Evolutionary conservation across 23 tunicate species (phyloP).

Genomic region (Oikopleura dioica): DNA sequence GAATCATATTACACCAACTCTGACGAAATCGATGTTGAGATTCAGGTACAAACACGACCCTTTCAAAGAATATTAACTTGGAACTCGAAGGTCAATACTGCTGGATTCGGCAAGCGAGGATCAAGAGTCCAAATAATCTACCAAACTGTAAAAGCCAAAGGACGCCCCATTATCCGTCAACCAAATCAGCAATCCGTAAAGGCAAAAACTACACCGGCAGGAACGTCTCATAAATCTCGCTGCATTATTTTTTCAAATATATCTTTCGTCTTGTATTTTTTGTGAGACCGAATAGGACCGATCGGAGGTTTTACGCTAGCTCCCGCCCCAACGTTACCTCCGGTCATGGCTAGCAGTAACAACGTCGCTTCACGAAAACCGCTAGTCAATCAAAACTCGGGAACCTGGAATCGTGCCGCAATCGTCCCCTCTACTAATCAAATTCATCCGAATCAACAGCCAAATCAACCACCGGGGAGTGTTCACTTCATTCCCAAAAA

Average conservation of each 20-base stretch:
- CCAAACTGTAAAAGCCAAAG: background rate
- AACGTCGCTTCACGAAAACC: no score
- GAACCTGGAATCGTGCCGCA: no score
- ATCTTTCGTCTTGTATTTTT: no score
- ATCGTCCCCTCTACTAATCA: background rate
- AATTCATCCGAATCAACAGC: background rate
- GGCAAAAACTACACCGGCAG: background rate
- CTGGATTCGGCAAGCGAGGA: conserved; percentile 5
- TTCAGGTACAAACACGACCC: no score
- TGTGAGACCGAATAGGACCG: no score
- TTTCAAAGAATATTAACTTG: no score
- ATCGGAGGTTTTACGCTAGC: background rate
- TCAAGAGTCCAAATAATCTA: conserved; percentile 1
- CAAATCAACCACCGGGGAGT: background rate
- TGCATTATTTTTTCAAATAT: no score
- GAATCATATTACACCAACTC: background rate
- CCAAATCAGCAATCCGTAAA: no score
- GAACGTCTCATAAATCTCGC: background rate
- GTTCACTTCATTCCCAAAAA: background rate
- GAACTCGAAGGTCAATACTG: no score
- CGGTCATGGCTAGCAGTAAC: no score
- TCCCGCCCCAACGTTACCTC: background rate
- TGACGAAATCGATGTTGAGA: background rate
- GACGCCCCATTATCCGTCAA: no score
- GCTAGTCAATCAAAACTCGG: no score